A percentile compares a stretch with the other conserved stretches of the same genome.
Evolutionary conservation across 2,113 vertebrate genomes (phyloP).

Genomic region (Gasterosteus nipponicus): DNA sequence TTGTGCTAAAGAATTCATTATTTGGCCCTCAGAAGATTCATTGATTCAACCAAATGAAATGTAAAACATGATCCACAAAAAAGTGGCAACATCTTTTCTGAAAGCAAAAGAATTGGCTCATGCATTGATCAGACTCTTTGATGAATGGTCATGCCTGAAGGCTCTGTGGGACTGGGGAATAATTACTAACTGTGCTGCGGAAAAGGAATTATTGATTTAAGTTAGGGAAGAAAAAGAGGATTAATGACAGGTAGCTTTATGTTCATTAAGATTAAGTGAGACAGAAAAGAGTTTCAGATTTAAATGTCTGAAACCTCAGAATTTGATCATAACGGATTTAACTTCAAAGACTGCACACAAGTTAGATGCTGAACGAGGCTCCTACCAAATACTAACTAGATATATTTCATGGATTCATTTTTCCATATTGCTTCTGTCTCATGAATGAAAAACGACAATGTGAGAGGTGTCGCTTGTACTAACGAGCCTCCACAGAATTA

Average conservation of each 20-base stretch:
- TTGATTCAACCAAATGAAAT: constrained; percentile 57
- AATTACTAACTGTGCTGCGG: constrained; percentile 75
- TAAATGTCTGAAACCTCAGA: constrained; percentile 36
- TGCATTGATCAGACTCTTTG: constrained; percentile 69
- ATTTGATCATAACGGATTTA: constrained; percentile 32
- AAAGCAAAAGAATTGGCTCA: constrained; percentile 45
- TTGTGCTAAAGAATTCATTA: constrained; percentile 48
- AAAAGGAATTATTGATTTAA: constrained; percentile 81
- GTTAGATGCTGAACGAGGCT: constrained; percentile 11
- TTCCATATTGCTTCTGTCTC: neutral
- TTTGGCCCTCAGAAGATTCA: constrained; percentile 49
- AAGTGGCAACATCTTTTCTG: constrained; percentile 53
- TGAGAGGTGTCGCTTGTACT: neutral
- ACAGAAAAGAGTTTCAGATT: constrained; percentile 38
- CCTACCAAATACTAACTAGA: neutral
- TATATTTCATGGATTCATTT: neutral
- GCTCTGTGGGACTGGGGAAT: constrained; percentile 73
- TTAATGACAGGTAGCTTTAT: constrained; percentile 73
- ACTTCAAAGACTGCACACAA: constrained; percentile 7
- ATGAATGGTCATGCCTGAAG: constrained; percentile 70
- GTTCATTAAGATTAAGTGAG: constrained; percentile 72
- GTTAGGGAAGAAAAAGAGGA: constrained; percentile 70
- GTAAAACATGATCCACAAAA: constrained; percentile 57
- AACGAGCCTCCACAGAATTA: neutral
- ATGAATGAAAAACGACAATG: neutral